Conservation (phyloP, 2,113 vertebrate genomes). For the Pseudopodoces humilis region DNA sequence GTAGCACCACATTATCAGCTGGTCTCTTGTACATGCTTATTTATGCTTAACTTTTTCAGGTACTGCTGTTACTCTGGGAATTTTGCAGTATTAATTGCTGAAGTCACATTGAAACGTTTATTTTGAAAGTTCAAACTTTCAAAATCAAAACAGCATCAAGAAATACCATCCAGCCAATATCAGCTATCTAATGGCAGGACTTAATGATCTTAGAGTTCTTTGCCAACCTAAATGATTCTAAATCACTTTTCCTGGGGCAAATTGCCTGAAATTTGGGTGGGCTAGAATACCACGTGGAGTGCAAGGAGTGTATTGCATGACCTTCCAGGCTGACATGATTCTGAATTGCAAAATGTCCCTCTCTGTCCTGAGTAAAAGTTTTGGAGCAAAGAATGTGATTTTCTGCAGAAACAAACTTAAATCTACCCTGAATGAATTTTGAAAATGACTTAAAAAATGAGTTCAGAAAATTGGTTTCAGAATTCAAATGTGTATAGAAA, state of each 20-base stretch:
- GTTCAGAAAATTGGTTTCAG: background rate
- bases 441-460: background rate
- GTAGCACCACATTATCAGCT: background rate
- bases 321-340: background rate
- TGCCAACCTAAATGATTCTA: background rate
- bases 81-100: background rate
- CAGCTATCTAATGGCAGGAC: background rate
- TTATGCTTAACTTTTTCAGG: background rate
- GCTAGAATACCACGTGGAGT: background rate
- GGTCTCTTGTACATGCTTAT: background rate
- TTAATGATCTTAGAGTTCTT: background rate
- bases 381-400: background rate
- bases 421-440: rapidly evolving
- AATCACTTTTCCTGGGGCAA: background rate
- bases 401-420: background rate
- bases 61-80: background rate
- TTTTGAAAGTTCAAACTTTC: background rate
- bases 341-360: background rate
- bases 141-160: background rate
- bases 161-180: background rate
- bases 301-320: background rate
- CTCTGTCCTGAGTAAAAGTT: background rate
- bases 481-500: background rate
- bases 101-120: background rate
- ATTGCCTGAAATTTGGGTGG: background rate